Evolutionary conservation across 2,888 invertebrate genomes (phyloP), one percentile per base, ranked within the genome.

Genomic region (Macrophya annulata): DNA sequence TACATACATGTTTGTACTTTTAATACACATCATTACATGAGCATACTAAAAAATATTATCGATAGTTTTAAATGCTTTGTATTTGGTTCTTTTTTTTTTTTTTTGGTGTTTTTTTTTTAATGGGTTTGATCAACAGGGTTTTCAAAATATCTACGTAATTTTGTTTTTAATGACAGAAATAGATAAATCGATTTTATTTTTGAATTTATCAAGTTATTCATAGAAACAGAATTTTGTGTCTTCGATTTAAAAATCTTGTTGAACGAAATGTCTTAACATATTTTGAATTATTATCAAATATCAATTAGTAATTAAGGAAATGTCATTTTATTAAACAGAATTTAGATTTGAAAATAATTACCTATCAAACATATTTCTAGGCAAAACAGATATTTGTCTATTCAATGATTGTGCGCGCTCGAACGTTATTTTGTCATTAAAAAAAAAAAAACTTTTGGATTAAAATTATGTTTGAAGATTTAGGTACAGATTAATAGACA

Each of bases 171-270:
- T 76, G 71, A 37, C 15, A 37, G 15, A 68, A 25, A 37, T 68
- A 12, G 43, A 40, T 43, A n/a, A n/a, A 17, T 6, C 37, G 15
- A 62, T 62, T 62, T 25, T 4, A 62, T 10, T 25, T 62, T 62
- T 40, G 17, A n/a, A 71, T 48, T 43, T 31, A 31, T 0, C n/a
- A 25, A 76, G 45, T 10, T 21, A 48, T 21, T 48, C 76, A 48
- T 51, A 40, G 55, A 17, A 77, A 55, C 48, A 76, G 76, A 77
- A 77, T 77, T 77, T n/a, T 77, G 51, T 77, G 4, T 77, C 77
- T 51, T 37, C n/a, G 4, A 77, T 77, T 77, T 55, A 21, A 55
- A 77, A 77, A 55, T 77, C 21, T 55, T 77, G 51, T n/a, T 77
- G 51, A 45, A 5, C 45, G 25, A 45, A 37, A 68, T 37, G 6